phyloP scores from a whole-genome alignment of 2,797 vertebrate genomes.

The Tamandua tetradactyla region DNA sequence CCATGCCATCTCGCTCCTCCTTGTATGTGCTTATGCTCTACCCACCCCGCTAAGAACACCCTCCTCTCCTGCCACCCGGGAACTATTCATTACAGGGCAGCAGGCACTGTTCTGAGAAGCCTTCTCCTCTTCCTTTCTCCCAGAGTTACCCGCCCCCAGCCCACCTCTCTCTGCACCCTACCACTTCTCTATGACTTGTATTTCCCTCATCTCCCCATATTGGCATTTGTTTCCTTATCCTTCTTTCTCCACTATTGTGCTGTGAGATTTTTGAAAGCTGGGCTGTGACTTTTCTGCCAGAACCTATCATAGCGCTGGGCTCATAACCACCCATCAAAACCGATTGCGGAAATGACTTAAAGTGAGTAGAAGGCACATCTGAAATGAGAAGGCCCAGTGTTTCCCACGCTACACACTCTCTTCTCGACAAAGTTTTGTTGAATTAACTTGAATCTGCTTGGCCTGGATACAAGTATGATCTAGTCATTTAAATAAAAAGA shows the following conservation, averaged over 20 bases:
- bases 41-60: not conserved
- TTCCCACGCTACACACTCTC: not conserved
- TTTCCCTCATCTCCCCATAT: not conserved
- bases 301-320: not conserved
- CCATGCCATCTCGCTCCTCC: not conserved
- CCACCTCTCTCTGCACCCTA: rapidly evolving
- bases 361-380: not conserved
- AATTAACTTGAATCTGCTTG: not conserved
- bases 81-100: not conserved
- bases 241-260: not conserved
- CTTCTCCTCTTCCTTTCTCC: not conserved
- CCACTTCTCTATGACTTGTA: not conserved
- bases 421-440: not conserved
- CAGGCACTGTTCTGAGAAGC: not conserved
- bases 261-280: not conserved
- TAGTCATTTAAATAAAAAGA: slow-evolving; percentile 22
- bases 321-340: not conserved
- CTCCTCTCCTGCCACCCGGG: too few species aligned
- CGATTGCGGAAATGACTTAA: not conserved
- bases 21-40: not conserved
- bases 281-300: not conserved
- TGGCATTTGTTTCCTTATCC: not conserved
- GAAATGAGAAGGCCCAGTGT: not conserved
- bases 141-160: not conserved
- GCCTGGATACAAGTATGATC: not conserved